Percentiles rank a stretch among this genome's conserved stretches.
Conservation (phyloP, 2,888 invertebrate species). For the Nebria brevicollis region DNA sequence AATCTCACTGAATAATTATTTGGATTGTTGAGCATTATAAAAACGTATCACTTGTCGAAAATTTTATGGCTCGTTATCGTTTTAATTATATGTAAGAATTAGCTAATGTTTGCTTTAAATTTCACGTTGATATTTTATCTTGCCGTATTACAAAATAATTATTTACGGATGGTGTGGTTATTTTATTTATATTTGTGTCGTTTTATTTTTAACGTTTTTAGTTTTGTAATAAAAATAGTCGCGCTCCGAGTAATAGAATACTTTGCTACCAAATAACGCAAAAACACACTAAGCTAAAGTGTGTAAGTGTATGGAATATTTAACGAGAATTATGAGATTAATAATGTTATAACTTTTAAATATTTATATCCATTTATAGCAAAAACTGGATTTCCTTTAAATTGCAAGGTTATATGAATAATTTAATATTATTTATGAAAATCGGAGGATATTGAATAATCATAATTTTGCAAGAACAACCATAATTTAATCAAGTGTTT, state of each 20-base stretch:
- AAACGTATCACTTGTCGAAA: background rate
- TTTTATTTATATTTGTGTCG: background rate
- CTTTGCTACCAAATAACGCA: background rate
- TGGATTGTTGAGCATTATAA: background rate
- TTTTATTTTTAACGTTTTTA: background rate
- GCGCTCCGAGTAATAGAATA: background rate
- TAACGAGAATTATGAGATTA: background rate
- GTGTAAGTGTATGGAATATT: background rate
- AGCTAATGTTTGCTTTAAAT: background rate
- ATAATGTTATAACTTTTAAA: background rate
- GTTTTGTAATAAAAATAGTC: background rate
- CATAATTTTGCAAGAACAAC: background rate
- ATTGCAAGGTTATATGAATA: background rate
- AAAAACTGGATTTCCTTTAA: background rate
- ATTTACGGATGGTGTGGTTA: background rate
- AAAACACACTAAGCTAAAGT: background rate
- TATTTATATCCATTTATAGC: background rate
- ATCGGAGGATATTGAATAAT: background rate
- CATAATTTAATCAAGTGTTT: no score
- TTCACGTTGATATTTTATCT: background rate
- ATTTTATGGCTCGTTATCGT: background rate
- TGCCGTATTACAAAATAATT: background rate
- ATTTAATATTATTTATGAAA: background rate
- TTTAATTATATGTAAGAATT: background rate
- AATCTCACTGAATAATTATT: constrained; percentile 1